Evolutionary conservation across 1,140 invertebrate species (phyloP).

Genomic region (Myzus persicae): DNA sequence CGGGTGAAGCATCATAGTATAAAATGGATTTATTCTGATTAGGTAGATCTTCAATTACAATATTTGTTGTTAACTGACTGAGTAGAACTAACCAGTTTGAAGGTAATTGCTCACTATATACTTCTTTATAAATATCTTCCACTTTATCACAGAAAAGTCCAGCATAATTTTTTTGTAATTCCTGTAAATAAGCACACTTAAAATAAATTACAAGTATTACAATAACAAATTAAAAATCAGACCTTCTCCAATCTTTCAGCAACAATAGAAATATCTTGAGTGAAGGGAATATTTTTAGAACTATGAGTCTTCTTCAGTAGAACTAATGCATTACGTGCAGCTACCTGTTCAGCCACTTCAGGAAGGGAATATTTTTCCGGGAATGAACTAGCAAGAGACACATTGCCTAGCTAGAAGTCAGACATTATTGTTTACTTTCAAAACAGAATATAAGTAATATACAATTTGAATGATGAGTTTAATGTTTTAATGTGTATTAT

Average conservation of each 20-base stretch:
- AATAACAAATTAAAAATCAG: neutral
- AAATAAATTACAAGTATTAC: neutral
- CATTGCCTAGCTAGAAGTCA: slow-evolving; percentile 21
- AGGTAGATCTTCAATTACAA: slow-evolving; percentile 27
- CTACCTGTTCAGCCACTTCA: slow-evolving; percentile 42
- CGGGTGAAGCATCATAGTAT: slow-evolving; percentile 1
- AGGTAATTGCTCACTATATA: slow-evolving; percentile 25
- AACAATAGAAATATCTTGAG: slow-evolving; percentile 33
- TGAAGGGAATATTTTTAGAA: neutral
- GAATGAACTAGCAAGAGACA: slow-evolving; percentile 48
- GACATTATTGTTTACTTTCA: neutral
- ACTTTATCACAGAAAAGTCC: slow-evolving; percentile 48
- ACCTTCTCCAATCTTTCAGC: slow-evolving; percentile 32
- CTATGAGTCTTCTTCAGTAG: neutral
- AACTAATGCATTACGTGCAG: slow-evolving; percentile 44
- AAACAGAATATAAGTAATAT: neutral
- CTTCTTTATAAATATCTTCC: slow-evolving; percentile 49
- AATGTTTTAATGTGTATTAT: no score
- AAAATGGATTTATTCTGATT: slow-evolving; percentile 51
- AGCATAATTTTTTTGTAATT: slow-evolving; percentile 46
- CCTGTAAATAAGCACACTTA: neutral
- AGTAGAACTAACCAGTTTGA: slow-evolving; percentile 17
- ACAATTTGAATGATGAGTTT: neutral
- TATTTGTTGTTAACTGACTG: neutral
- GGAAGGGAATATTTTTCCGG: slow-evolving; percentile 51